Conservation (phyloP, 2,113 vertebrate genomes). For the Papio anubis region DNA sequence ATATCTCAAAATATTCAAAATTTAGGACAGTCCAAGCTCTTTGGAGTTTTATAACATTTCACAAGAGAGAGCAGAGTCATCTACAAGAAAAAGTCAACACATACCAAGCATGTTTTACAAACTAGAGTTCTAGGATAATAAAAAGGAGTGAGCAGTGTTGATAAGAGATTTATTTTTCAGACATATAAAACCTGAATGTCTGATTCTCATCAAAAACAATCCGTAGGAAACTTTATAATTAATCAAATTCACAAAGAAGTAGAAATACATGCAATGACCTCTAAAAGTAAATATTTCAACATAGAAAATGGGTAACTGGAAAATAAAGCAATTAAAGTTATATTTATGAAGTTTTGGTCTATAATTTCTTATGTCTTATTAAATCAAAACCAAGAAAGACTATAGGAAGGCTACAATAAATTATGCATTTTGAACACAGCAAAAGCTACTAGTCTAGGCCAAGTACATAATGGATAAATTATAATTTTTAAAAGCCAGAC, state of each 20-base stretch:
- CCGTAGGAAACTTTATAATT: constrained; percentile 28
- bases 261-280: constrained; percentile 44
- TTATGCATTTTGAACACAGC: constrained; percentile 9
- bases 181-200: constrained; percentile 50
- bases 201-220: constrained; percentile 40
- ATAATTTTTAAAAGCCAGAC: constrained; percentile 19
- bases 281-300: constrained; percentile 50
- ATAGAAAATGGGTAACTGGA: constrained; percentile 20
- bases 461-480: not conserved
- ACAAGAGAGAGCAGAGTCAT: not conserved
- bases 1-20: constrained; percentile 42
- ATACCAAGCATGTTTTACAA: constrained; percentile 36
- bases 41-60: constrained; percentile 40
- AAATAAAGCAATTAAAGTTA: constrained; percentile 45
- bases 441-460: not conserved
- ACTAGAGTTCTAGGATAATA: constrained; percentile 42
- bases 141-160: constrained; percentile 46
- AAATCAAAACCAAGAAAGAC: constrained; percentile 40
- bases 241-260: constrained; percentile 38
- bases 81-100: constrained; percentile 45
- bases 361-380: not conserved
- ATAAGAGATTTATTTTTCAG: constrained; percentile 68
- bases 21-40: not conserved
- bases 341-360: constrained; percentile 35
- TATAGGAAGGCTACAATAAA: not conserved